Base-by-base conservation (phyloP, 2,113 vertebrate species). In the Sander lucioperca region DNA sequence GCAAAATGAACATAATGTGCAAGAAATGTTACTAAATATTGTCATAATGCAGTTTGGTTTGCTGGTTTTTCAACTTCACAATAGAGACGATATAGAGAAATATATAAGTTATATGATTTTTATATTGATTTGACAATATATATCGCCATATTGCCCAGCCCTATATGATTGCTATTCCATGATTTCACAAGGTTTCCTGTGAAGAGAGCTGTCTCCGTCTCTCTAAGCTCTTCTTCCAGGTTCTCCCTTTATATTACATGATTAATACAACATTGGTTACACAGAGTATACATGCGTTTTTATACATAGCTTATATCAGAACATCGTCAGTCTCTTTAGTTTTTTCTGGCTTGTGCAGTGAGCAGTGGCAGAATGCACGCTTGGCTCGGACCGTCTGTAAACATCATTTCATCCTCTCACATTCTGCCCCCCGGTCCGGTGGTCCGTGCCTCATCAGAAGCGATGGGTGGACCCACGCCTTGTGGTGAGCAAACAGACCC, bases 401-500 rank as follows among this genome's bases (percentile, higher is more conserved):
- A 7, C 33, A 43, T 16, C 15, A 3, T 30, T 25, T 53, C 50
- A 39, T 66, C 30, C 23, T 36, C 19, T 36, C 18, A 8, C 33
- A 70, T 39, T 16, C 30, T 54, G 67, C 21, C 21, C 33, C 4
- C 30, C 39, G 33, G 14, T 8, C n/a, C 3, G 2, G 68, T 6
- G 30, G 36, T 23, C 21, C n/a, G 14, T 6, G 21, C 13, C 21
- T 25, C 53, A 45, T 15, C 30, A 13, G 53, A 57, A n/a, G 6
- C 4, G 21, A 9, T 39, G 16, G 19, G 21, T 10, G n/a, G 13
- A 33, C 27, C 1, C 1, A 2, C 2, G 15, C 16, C 14, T 39
- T 39, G 61, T 63, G 61, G 33, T 12, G 68, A 73, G 70, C 18
- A 74, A n/a, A n/a, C 71, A 74, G 25, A 74, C 33, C 43, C 71